Evolutionary conservation across 2,888 invertebrate species (phyloP), one percentile per base, ranked within the genome.

Genomic region (Mythimna loreyi): DNA sequence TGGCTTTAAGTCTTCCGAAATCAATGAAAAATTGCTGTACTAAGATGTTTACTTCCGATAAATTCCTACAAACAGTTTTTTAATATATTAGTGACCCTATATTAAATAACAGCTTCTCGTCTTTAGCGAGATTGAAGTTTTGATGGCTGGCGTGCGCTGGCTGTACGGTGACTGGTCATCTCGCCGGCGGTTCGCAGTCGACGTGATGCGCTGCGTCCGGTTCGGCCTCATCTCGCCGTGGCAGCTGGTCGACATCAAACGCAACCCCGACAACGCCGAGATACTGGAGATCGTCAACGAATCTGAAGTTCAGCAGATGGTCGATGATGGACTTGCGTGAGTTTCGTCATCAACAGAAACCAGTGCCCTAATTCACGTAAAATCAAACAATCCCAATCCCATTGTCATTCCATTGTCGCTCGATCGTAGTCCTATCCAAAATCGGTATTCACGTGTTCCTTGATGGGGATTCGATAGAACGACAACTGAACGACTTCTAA

Each of bases 71-170:
- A 28, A 28, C 28, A 11, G 11, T 19, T 28, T 4, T 28, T 28
- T 28, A 28, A 3, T 3, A 28, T 28, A 28, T 33, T 33, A 33
- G 33, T 33, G 33, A 19, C 19, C 4, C 3, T 19, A 6, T 19
- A 52, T 52, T 55, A 11, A 13, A 55, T 3, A 30, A 50, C 30
- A 57, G 2, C 9, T 40, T 16, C 36, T 45, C 8, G 7, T 40
- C 45, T 65, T 23, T 33, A 93, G 95, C 74, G 97, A 98, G 92
- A 97, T 97, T 94, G 97, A 98, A 91, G 97, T 98, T 0, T 96
- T 98, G 52, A 98, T 98, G 97, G 97, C 98, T 0, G 98, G 97
- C 0, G 97, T 98, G 0, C 96, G 98, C 25, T 98, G 98, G 98
- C 89, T 98, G 28, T 97, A 97, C 88, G 96, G 97, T 58, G 96